phyloP scores from a whole-genome alignment of 2,113 vertebrate genomes.

The Scatophagus argus region DNA sequence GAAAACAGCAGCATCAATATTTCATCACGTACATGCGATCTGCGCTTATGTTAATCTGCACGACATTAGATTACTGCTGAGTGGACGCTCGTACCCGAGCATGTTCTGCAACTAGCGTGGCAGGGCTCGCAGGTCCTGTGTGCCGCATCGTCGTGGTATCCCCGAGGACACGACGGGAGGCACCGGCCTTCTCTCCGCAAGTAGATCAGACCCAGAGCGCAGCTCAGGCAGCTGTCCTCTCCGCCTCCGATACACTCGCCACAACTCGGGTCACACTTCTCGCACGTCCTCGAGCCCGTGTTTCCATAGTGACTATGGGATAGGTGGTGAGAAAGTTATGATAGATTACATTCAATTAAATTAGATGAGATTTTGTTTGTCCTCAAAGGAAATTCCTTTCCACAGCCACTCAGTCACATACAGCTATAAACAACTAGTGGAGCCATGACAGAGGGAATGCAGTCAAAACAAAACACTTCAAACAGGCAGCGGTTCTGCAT shows the following conservation, averaged over 20 bases:
- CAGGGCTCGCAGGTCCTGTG: constrained; percentile 87
- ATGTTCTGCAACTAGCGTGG: constrained; percentile 87
- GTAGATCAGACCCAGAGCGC: constrained; percentile 83
- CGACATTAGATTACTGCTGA: constrained; percentile 2
- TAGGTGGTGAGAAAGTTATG: constrained; percentile 50
- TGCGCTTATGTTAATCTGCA: neutral
- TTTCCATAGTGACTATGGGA: constrained; percentile 87
- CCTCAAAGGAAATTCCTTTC: constrained; percentile 51
- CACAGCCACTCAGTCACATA: constrained; percentile 28
- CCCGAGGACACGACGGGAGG: constrained; percentile 85
- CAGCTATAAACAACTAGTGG: neutral
- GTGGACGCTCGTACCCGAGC: constrained; percentile 82
- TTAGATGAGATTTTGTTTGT: constrained; percentile 46
- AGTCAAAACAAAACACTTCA: constrained; percentile 24
- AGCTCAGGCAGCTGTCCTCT: constrained; percentile 87
- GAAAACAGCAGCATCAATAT: constrained; percentile 11
- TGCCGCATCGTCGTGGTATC: constrained; percentile 78
- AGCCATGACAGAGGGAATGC: neutral
- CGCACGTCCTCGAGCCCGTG: constrained; percentile 78
- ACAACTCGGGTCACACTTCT: constrained; percentile 89
- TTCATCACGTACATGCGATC: neutral
- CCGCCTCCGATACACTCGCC: constrained; percentile 83
- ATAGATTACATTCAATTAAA: constrained; percentile 65
- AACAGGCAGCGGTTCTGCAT: neutral
- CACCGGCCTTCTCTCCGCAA: constrained; percentile 84